Evolutionary conservation across 2,113 vertebrate species (phyloP).

Genomic region (Garra rufa): DNA sequence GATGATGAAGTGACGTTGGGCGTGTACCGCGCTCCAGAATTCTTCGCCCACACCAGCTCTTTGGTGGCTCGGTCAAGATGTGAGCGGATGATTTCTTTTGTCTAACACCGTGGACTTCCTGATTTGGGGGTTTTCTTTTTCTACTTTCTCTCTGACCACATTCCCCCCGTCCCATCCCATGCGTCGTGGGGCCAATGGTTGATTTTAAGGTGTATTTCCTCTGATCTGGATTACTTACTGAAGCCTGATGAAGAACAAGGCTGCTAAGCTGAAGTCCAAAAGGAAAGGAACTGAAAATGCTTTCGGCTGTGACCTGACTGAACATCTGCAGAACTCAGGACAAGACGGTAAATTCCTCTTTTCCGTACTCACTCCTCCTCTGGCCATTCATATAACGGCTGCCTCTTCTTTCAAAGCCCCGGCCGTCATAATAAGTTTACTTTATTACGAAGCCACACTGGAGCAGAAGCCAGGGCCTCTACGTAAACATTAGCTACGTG

Average conservation of each 20-base stretch:
- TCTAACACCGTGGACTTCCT: constrained; percentile 61
- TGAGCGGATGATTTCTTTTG: constrained; percentile 74
- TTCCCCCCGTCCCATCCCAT: constrained; percentile 8
- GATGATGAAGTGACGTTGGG: constrained; percentile 72
- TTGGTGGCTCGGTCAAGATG: constrained; percentile 68
- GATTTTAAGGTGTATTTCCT: constrained; percentile 57
- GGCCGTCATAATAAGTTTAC: neutral
- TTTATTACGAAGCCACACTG: constrained; percentile 9
- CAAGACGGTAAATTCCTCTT: constrained; percentile 87
- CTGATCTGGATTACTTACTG: constrained; percentile 70
- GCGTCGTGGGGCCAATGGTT: constrained; percentile 58
- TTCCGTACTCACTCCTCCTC: constrained; percentile 14
- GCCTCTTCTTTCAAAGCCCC: neutral
- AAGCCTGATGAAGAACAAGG: constrained; percentile 99
- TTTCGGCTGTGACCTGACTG: constrained; percentile 96
- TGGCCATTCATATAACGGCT: constrained; percentile 35
- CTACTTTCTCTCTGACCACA: constrained; percentile 48
- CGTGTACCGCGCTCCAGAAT: constrained; percentile 51
- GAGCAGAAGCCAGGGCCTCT: constrained; percentile 13
- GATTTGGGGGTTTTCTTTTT: constrained; percentile 59
- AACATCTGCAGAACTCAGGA: constrained; percentile 92
- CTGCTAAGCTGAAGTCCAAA: constrained; percentile 93
- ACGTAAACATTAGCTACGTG: constrained; percentile 41
- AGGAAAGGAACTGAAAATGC: constrained; percentile 91
- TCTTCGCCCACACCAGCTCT: constrained; percentile 59